Percentiles rank a stretch among this genome's conserved stretches.
Evolutionary conservation across 2,888 invertebrate species (phyloP).

Genomic region (Meganola albula): DNA sequence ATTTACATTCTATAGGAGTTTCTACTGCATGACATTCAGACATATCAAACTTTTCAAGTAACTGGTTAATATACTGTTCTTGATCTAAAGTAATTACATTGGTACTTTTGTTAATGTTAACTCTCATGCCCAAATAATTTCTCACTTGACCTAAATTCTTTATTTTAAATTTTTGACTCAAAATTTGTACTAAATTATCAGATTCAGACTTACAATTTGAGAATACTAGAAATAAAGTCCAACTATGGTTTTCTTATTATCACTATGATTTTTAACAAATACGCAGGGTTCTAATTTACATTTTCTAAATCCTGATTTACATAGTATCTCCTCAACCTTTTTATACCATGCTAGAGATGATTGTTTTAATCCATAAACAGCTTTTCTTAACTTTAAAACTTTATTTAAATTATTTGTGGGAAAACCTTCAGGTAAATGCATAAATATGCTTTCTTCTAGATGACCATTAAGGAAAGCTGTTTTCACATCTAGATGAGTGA

Average conservation of each 20-base stretch:
- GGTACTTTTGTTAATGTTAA: conserved; percentile 1
- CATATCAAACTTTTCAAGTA: conserved; percentile 17
- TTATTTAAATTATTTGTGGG: background rate
- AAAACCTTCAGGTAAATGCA: conserved; percentile 4
- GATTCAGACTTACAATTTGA: conserved; percentile 6
- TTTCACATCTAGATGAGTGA: conserved; percentile 6
- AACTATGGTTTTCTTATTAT: conserved; percentile 10
- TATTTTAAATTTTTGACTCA: conserved; percentile 10
- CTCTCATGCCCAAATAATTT: conserved; percentile 8
- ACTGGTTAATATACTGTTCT: conserved; percentile 3
- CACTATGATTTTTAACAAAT: conserved; percentile 3
- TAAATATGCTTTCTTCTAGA: conserved; percentile 6
- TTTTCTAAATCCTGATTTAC: conserved; percentile 8
- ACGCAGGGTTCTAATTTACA: conserved; percentile 12
- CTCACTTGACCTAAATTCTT: conserved; percentile 14
- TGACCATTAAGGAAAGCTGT: conserved; percentile 7
- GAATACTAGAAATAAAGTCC: conserved; percentile 16
- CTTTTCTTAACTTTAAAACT: conserved; percentile 2
- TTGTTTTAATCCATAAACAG: conserved; percentile 9
- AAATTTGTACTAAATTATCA: conserved; percentile 3
- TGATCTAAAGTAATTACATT: no score
- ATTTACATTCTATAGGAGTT: conserved; percentile 23
- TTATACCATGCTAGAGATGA: conserved; percentile 13
- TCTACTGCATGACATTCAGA: conserved; percentile 14
- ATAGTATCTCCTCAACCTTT: conserved; percentile 12